These are phyloP conservation scores for Nephila pilipes DNA, from an alignment of 1,140 invertebrate species.

Conservation along the genomic window DNA sequence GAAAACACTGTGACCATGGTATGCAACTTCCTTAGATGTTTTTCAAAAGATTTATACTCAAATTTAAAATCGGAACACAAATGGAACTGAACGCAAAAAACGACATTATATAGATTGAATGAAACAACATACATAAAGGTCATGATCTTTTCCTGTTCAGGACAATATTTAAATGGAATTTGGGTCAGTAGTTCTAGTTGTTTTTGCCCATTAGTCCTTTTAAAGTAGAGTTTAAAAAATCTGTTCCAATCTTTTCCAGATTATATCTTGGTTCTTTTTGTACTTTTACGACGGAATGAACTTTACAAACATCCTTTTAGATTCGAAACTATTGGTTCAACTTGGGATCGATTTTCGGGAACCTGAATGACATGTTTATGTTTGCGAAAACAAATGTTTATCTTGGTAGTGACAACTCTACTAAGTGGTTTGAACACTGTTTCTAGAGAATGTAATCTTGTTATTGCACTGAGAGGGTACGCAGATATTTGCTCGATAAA, in stretches of 20 bases:
- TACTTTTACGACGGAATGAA: background rate
- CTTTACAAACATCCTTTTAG: background rate
- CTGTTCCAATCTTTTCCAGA: background rate
- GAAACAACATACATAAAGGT: no score
- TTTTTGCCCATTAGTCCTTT: background rate
- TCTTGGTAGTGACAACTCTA: conserved; percentile 54
- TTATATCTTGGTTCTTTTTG: background rate
- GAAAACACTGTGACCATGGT: no score
- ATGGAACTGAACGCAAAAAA: no score
- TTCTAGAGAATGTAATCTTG: conserved; percentile 42
- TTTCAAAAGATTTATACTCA: no score
- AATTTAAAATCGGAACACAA: no score
- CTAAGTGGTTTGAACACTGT: conserved; percentile 57
- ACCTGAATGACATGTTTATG: conserved; percentile 65
- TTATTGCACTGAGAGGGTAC: conserved; percentile 11
- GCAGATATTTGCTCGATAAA: conserved; percentile 27
- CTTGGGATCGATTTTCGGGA: conserved; percentile 23
- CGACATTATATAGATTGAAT: no score
- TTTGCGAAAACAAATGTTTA: conserved; percentile 59
- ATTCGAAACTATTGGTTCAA: conserved; percentile 65
- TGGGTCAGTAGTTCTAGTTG: no score
- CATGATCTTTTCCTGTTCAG: no score
- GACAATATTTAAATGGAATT: no score
- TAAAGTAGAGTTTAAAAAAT: background rate
- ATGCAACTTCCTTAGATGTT: no score